Evolutionary conservation across 2,888 invertebrate species (phyloP), one percentile per base, ranked within the genome.

Genomic region (Cheilosia soror): DNA sequence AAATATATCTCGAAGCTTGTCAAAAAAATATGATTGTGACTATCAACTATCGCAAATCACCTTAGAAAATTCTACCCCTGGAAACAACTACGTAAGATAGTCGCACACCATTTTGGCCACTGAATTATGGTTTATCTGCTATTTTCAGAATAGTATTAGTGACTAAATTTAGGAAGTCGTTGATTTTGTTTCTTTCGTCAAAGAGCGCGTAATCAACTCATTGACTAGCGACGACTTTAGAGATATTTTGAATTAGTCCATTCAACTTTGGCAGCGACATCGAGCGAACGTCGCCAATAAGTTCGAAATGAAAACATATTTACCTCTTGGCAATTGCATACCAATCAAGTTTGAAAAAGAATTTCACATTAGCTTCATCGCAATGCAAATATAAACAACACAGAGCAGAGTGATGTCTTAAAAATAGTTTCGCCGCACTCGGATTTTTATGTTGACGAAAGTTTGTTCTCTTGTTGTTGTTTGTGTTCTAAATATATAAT

Each of bases 401-500:
- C 7, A 62, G 77, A 78, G 73, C 63, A 63, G 63, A 66, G 66
- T 66, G 63, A 71, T 78, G 37, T 69, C 57, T 62, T 49, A 57
- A 42, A 60, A 66, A 76, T 63, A 62, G 55, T 73, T 60, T 37
- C 55, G 37, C n/a, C 60, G 31, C 47, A n/a, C 25, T 62, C 31
- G 31, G 27, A 11, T 33, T 58, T 57, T 49, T 72, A 25, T 71
- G 66, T 72, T 53, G 44, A 65, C 44, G 44, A 58, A 58, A 47
- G 42, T 25, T 37, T 13, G 0, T 27, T 6, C 13, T 47, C 68
- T 62, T 82, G 79, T 80, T 84, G 63, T 85, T 81, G 85, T 85
- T 81, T 85, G 51, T 57, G 42, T 20, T 85, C 85, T 85, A 81
- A 57, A 72, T 72, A 72, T 81, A 85, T n/a, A n/a, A n/a, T 62